phyloP scores from a whole-genome alignment of 2,797 vertebrate species.

The Cheirogaleus major region DNA sequence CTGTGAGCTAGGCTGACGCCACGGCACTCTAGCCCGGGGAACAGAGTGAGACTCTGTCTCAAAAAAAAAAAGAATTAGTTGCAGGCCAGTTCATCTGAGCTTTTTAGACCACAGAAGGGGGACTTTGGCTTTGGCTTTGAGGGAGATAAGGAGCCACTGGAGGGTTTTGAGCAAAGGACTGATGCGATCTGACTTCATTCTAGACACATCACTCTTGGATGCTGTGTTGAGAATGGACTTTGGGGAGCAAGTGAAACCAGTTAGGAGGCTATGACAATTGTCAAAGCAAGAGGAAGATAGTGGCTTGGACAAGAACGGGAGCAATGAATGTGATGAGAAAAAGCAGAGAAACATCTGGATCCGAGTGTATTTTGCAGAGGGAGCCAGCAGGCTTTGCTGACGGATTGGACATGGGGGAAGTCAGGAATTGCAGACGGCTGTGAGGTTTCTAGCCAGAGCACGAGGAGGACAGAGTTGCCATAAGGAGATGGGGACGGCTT shows the following conservation, averaged over 20 bases:
- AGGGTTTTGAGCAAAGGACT: background rate
- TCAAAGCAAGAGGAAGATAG: accelerated
- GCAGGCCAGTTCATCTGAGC: background rate
- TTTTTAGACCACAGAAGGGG: background rate
- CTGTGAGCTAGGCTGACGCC: no score
- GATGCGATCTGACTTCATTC: no score
- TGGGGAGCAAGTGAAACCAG: background rate
- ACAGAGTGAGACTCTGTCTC: no score
- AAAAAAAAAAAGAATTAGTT: background rate
- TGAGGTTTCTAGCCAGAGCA: accelerated
- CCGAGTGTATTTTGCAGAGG: background rate
- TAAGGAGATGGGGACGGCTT: background rate
- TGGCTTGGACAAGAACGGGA: background rate
- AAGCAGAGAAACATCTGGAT: background rate
- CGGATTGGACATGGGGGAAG: background rate
- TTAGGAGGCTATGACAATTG: accelerated
- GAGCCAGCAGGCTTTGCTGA: background rate
- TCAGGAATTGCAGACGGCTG: background rate
- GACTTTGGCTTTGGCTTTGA: background rate
- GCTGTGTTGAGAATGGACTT: background rate
- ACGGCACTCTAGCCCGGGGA: no score
- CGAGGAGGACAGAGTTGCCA: background rate
- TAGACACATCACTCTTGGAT: background rate
- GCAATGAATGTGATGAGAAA: accelerated
- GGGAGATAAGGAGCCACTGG: accelerated